Base-by-base conservation (phyloP, 92 coral and sea anemone species). In the Plumapathes pennacea region DNA sequence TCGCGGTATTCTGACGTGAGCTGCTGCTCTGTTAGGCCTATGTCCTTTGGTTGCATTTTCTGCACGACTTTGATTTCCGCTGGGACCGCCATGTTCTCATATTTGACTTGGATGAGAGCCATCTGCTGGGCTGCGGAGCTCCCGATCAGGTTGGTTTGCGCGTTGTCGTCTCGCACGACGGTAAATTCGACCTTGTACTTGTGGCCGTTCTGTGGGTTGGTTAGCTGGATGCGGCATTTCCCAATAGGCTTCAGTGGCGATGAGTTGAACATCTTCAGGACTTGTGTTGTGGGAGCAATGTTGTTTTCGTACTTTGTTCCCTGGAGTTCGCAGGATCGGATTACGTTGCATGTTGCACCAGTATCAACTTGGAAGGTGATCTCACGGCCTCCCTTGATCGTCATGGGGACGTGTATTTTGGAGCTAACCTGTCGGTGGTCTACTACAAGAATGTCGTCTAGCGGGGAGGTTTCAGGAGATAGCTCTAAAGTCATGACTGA, bases 231-330 rank as follows among this genome's bases (percentile, higher is more conserved):
- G 21, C 27, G 21, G 54, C 74, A 65, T 49, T 42, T 55, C 19
- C 72, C 80, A 14, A 62, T 46, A 23, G 80, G 62, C 9, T 44
- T 18, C 31, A 62, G 56, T 6, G 57, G 38, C 30, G 80, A 28
- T 15, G 64, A 27, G 27, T 72, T 50, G 36, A 45, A 62, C 72
- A 72, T 72, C 41, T 72, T 61, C 24, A 65, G 62, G 27, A 51
- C 47, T 33, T 65, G 73, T 43, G 38, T 34, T 6, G 73, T 50
- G 21, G 4, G 28, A 22, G 32, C 36, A 32, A 65, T 51, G 20
- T 65, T 48, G 10, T 19, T 39, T 39, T 37, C 62, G 12, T 51
- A 52, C 33, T 65, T 65, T 6, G 43, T 65, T 39, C 39, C 42
- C 15, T 18, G 27, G 18, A 66, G 34, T 4, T 52, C 46, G 24